Base-by-base conservation (phyloP, 2,888 invertebrate species). In the Callinectes sapidus region DNA sequence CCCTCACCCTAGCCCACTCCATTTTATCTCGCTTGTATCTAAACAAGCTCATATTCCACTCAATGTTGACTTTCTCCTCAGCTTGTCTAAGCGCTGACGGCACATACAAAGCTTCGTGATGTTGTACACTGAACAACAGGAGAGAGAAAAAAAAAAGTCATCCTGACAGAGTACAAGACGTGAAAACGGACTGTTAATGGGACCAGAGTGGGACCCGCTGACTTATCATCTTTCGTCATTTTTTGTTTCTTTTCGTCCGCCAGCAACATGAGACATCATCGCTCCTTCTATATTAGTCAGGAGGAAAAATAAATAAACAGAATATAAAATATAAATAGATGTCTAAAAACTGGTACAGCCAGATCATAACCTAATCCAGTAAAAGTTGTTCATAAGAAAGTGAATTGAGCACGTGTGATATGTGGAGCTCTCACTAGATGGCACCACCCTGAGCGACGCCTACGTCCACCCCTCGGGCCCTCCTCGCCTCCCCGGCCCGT, bases 381-480 rank as follows among this genome's bases (percentile, higher is more conserved):
- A n/a, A 71, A 71, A 71, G 71, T 71, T 71, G 71, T 71, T 2
- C 13, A 71, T 71, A 71, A 71, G 71, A n/a, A 71, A 71, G 71
- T 28, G 28, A 35, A 81, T n/a, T 81, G 35, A 81, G 32, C 81
- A 35, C 35, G 32, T 16, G 35, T 16, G 32, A 35, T n/a, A 35
- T 35, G 81, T 35, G 10, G 23, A 16, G 35, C 18, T 32, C 35
- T 81, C 81, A 81, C 81, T 81, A 81, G 81, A 81, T 81, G 81
- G 81, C 81, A 81, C 81, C 81, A 81, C 35, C 35, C 35, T 81
- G 35, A 81, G 81, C 81, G 81, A 81, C 81, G 81, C 81, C 81
- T 81, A 81, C 81, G 14, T 81, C 35, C 81, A 81, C 81, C 81
- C 81, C 81, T 14, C 71, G 13, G 71, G n/a, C 71, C 71, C 71